Percentiles rank a stretch among this genome's conserved stretches.
Evolutionary conservation across 2,888 invertebrate genomes (phyloP).

Genomic region (Tenthredo notha): DNA sequence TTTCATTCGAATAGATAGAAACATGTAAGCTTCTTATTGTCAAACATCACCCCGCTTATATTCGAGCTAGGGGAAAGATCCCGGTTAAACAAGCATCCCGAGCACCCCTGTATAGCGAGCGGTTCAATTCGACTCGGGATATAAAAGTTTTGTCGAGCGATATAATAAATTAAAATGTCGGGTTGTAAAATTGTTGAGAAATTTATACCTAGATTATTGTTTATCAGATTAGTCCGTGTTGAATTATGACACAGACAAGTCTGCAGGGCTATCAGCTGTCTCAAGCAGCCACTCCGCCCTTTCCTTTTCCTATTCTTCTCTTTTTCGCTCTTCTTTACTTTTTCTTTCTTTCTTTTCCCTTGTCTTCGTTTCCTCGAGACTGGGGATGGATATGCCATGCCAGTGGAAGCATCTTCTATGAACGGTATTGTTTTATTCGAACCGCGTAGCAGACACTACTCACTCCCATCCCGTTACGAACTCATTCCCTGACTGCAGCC

Average conservation of each 20-base stretch:
- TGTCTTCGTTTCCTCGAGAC: background rate
- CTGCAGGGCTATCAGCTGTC: constrained; percentile 70
- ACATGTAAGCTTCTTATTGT: constrained; percentile 29
- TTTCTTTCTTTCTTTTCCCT: constrained; percentile 20
- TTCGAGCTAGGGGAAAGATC: background rate
- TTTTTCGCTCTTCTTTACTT: background rate
- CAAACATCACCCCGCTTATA: background rate
- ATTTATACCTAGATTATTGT: background rate
- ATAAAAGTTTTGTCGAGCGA: background rate
- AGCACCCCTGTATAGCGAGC: background rate
- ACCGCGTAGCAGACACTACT: constrained; percentile 76
- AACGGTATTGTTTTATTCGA: constrained; percentile 76
- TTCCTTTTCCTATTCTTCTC: background rate
- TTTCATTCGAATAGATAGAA: constrained; percentile 13
- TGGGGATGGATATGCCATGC: constrained; percentile 3
- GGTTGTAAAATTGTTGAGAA: background rate
- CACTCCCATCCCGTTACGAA: constrained; percentile 63
- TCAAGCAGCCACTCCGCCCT: constrained; percentile 75
- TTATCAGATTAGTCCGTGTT: background rate
- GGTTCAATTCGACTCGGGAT: background rate
- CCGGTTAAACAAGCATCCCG: constrained; percentile 7
- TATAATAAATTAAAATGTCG: constrained; percentile 7
- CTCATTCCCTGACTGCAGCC: constrained; percentile 64
- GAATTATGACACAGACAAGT: constrained; percentile 58
- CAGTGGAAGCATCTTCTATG: constrained; percentile 71